phyloP scores from a whole-genome alignment of 2,113 vertebrate genomes.

The Cynocephalus volans region DNA sequence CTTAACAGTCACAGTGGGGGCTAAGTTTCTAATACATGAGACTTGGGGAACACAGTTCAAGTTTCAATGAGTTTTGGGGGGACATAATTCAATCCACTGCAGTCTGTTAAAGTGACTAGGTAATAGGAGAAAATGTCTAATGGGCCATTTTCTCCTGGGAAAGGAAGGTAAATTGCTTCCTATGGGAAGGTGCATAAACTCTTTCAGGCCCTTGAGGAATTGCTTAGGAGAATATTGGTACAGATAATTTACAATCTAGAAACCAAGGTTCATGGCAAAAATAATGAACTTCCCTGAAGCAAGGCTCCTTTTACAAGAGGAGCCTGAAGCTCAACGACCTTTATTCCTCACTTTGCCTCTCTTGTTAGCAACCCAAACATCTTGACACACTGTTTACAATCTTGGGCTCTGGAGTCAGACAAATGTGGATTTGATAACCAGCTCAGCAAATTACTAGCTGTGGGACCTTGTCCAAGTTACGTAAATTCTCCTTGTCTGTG shows the following conservation, averaged over 20 bases:
- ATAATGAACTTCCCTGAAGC: constrained; percentile 60
- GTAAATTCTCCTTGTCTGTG: background rate
- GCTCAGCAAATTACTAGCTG: background rate
- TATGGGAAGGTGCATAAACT: background rate
- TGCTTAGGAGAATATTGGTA: constrained; percentile 25
- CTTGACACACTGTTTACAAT: background rate
- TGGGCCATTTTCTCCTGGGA: constrained; percentile 1
- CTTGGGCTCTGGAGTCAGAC: constrained; percentile 37
- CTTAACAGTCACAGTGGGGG: too few species aligned
- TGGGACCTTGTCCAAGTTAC: background rate
- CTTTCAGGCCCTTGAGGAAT: constrained; percentile 49
- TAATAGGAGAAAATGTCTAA: constrained; percentile 50
- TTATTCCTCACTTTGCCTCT: constrained; percentile 49
- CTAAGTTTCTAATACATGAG: too few species aligned
- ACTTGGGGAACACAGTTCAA: too few species aligned
- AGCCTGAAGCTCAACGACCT: constrained; percentile 36
- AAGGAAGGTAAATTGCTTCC: constrained; percentile 68
- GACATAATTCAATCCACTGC: too few species aligned
- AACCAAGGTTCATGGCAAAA: constrained; percentile 43
- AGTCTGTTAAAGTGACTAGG: constrained; percentile 48
- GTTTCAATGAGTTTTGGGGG: too few species aligned
- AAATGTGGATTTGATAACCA: background rate
- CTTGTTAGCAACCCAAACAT: constrained; percentile 54
- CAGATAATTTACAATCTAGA: constrained; percentile 63
- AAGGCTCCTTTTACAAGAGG: constrained; percentile 51